Base-by-base conservation (phyloP, 2,888 invertebrate genomes). In the Caenorhabditis angaria region DNA sequence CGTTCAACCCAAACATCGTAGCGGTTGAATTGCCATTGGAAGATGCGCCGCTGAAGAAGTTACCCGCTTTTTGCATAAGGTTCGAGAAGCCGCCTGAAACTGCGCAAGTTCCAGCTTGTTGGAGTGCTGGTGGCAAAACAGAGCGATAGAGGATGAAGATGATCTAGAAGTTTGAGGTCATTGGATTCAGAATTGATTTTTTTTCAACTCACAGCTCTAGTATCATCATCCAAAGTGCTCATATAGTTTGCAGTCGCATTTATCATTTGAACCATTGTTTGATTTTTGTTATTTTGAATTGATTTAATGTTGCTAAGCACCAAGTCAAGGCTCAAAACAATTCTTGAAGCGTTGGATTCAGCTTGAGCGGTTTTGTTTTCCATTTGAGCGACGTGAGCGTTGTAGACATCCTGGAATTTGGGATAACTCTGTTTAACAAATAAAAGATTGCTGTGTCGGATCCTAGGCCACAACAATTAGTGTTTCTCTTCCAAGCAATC, bases 221-320 rank as follows among this genome's bases (percentile, higher is more conserved):
- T 59, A 24, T 65, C 65, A 12, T 61, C 59, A 61, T 70, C 65
- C 50, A 70, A 54, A 1, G 70, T 65, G 3, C 48, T 55, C 24
- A 70, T 24, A 28, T 70, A 70, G 10, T 35, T 41, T 29, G 63
- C 50, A n/a, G 65, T 55, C 22, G 51, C 50, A 8, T 32, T 59
- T 62, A 65, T 61, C 65, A 65, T 70, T 28, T 70, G 32, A 14
- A 32, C 29, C 27, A 56, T 27, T 2, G 70, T 70, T 41, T 70
- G 70, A 51, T 70, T 62, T 50, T 65, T 70, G 48, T 70, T 60
- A 41, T 47, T 58, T 1, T 20, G 25, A 28, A 70, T 65, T 14
- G 70, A 58, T 59, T 70, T 70, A 53, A 70, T 27, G 22, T 70
- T 70, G 54, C 32, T 66, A 14, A 70, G 35, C 54, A 70, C 70